Conservation (phyloP, 2,888 invertebrate genomes). For the Cyclophora albipunctata region DNA sequence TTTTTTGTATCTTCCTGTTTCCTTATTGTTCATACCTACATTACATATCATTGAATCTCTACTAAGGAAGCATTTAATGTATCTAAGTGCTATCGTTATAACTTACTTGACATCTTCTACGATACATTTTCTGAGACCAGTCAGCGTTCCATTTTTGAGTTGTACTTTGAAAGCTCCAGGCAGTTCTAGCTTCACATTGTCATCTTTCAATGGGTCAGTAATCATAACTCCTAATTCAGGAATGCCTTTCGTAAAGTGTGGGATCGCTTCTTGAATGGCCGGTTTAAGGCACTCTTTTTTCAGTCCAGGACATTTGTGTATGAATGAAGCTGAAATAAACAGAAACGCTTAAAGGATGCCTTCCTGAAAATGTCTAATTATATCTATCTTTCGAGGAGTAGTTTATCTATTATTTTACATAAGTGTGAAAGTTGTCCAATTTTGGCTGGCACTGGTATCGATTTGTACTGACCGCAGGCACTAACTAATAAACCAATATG, state of each 20-base stretch:
- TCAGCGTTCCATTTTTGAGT: conserved; percentile 37
- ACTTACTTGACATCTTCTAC: conserved; percentile 45
- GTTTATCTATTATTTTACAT: too few species aligned
- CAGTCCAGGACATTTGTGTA: conserved; percentile 38
- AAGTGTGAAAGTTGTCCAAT: too few species aligned
- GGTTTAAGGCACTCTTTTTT: conserved; percentile 45
- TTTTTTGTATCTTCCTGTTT: too few species aligned
- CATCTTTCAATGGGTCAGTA: conserved; percentile 39
- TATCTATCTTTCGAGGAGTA: too few species aligned
- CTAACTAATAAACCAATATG: too few species aligned
- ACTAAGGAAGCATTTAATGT: too few species aligned
- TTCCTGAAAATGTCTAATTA: too few species aligned
- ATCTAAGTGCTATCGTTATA: neutral
- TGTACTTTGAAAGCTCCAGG: conserved; percentile 47
- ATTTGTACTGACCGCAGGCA: too few species aligned
- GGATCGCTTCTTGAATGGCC: conserved; percentile 39
- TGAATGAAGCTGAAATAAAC: conserved; percentile 33
- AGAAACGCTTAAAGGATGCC: too few species aligned
- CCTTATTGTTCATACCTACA: too few species aligned
- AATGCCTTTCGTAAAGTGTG: conserved; percentile 42
- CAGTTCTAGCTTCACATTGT: conserved; percentile 29
- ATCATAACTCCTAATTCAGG: conserved; percentile 36
- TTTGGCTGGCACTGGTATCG: too few species aligned
- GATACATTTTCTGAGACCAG: conserved; percentile 47
- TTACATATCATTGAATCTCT: too few species aligned